Evolutionary conservation across 2,797 vertebrate species (phyloP), one percentile per base, ranked within the genome.

Genomic region (Peromyscus melanophrys): DNA sequence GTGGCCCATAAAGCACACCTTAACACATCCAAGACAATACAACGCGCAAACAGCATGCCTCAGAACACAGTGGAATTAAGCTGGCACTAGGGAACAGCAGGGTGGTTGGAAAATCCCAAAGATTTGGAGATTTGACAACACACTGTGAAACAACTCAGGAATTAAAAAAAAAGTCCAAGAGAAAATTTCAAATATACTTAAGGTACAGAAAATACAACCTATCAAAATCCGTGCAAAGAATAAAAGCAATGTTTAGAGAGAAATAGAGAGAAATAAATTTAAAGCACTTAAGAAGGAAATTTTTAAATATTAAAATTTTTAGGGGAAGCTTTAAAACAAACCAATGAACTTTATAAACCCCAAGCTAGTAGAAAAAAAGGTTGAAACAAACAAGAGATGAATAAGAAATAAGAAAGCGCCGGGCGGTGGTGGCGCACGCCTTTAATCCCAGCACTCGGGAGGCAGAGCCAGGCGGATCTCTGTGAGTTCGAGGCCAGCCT

Each of bases 1-100:
- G 88, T 7, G 65, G 59, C 23, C 61, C 77, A 12, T 75, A 85
- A 96, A 95, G 46, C 85, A 88, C 25, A 88, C 90, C 81, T 78
- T 77, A 73, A 46, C 84, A 73, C 37, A 87, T 49, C 4, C 10
- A n/a, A 80, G 69, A 81, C 80, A 46, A 31, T 16, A 40, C 83
- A 88, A 81, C 92, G 69, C 61, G 40, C 4, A 90, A 52, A 12
- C 57, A 49, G 34, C 21, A 19, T 43, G 57, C 65, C 52, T 55
- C 13, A 0, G 10, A 29, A 65, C 27, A 37, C 80, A 6, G 0
- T 11, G 31, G 34, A 37, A 49, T 52, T 59, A 78, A 76, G 59
- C 46, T 23, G 1, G 7, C 40, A 49, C 17, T 84, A 25, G 4
- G 11, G 31, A 81, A 65, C 10, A 17, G 34, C 40, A 52, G 27